Evolutionary conservation across 2,888 invertebrate species (phyloP), one percentile per base, ranked within the genome.

Genomic region (Lepidonotus clava): DNA sequence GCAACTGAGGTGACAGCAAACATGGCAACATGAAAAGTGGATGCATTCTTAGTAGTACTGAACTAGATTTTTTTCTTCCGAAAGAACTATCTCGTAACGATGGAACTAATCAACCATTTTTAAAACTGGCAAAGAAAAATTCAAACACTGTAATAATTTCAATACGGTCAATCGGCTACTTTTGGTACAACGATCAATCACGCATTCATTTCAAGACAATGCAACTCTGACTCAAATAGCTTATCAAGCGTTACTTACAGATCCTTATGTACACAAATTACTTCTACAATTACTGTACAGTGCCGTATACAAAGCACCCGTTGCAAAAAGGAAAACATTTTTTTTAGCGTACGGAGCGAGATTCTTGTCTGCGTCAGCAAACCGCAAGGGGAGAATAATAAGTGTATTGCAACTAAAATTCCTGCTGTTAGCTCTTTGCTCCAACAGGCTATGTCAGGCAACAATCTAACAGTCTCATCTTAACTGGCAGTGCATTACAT

Each of bases 1-100:
- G 71, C 71, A 71, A 71, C 71, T 38, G 71, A 71, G 71, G 71
- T 71, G 71, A 71, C 71, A 71, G 71, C 36, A 71, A 71, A 71
- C 71, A 71, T 71, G 71, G 71, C 71, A 71, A 71, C 71, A 36
- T 71, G 61, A 24, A 61, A n/a, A 61, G 61, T 61, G 24, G 34
- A 34, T 34, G 36, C 24, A 71, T 38, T 34, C 38, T 36, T 71
- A n/a, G n/a, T n/a, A n/a, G n/a, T n/a, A n/a, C n/a, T n/a, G 71
- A 71, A 71, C 38, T 71, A 66, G 36, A 71, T 38, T 36, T 36
- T 38, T 1, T 38, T 71, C n/a, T n/a, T n/a, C n/a, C n/a, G n/a
- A n/a, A n/a, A n/a, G 71, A 71, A 71, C 71, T 34, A 71, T 34
- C 38, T n/a, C n/a, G n/a, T 71, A 71, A 71, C 71, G 71, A 71